Base-by-base conservation (phyloP, 2,888 invertebrate species). In the Siphlonurus alternatus region DNA sequence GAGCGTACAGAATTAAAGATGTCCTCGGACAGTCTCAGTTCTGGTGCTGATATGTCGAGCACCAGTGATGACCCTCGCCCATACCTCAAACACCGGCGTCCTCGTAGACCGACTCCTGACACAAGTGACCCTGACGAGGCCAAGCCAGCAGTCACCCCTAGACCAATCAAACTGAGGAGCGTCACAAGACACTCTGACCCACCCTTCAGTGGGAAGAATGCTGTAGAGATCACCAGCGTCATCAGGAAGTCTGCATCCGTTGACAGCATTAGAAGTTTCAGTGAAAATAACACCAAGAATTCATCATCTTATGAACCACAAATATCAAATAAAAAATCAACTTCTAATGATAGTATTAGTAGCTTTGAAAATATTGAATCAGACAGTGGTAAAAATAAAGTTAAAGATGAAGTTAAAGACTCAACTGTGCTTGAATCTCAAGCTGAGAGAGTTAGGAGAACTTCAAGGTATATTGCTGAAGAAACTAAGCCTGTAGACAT, bases 231-330 rank as follows among this genome's bases (percentile, higher is more conserved):
- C n/a, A 20, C 56, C 5, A 20, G 24, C 23, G 38, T 67, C 73
- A 69, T 73, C n/a, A 68, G 69, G 20, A 75, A 75, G 69, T 73
- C 75, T 1, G 68, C 73, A 2, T 82, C 82, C 65, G 75, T 83
- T 72, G 82, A 83, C 73, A 82, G 82, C 70, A 77, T 83, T 69
- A 81, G 81, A 70, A 79, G 81, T 72, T 78, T 80, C 68, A 78
- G 80, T 15, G 81, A 80, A 67, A 78, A 51, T n/a, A 51, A 51
- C n/a, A n/a, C 7, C 20, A 20, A n/a, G 76, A 68, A 73, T 74
- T 56, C 72, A 1, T 25, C 61, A 2, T 63, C 64, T 22, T 61
- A 62, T 25, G 65, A 64, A 54, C 62, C 24, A 18, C 22, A 54
- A 3, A 15, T 62, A 10, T 23, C 23, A 38, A n/a, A 56, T 25